Evolutionary conservation across 2,888 invertebrate genomes (phyloP), one percentile per base, ranked within the genome.

Genomic region (Drosophila kuntzei): DNA sequence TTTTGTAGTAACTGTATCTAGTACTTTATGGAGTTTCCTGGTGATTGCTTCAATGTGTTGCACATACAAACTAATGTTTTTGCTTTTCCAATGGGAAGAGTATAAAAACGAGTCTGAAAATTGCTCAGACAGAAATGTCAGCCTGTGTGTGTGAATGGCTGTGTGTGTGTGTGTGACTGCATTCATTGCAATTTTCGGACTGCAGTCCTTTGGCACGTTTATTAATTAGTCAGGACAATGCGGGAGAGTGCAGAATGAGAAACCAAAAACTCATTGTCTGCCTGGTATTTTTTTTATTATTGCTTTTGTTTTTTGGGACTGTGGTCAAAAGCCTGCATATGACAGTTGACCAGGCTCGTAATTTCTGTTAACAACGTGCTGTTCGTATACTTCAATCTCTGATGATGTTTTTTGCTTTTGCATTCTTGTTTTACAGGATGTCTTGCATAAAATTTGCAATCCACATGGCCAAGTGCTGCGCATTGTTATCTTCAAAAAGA

Each of bases 401-500:
- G 11, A 25, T n/a, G 11, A 1, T 46, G 16, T 43, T 36, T 50
- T 39, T 2, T 2, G 6, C 6, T 36, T 34, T 27, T 37, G 20
- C 27, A 29, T 9, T 50, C 27, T 91, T 92, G 93, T 94, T 94
- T 97, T 96, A 1, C 96, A 98, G 98, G 98, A 99, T 93, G 99
- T 99, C 68, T 95, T 99, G 92, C 98, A 99, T 94, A 98, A 99
- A 88, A 99, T 99, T 92, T 98, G 98, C 93, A 95, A 96, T 88
- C 96, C 98, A 71, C 97, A 97, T 94, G 99, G 99, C 49, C 96
- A 97, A 92, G 99, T 99, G 43, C 95, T 98, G 86, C 95, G 99
- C 91, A 98, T 99, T 93, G 99, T 99, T 76, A 98, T 99, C 91
- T 99, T 99, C 94, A 98, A 98, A 95, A 99, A 99, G 93, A 98